These are phyloP conservation scores for Cremastinae sp. DNA, from an alignment of 2,888 invertebrate genomes.

Conservation along the genomic window DNA sequence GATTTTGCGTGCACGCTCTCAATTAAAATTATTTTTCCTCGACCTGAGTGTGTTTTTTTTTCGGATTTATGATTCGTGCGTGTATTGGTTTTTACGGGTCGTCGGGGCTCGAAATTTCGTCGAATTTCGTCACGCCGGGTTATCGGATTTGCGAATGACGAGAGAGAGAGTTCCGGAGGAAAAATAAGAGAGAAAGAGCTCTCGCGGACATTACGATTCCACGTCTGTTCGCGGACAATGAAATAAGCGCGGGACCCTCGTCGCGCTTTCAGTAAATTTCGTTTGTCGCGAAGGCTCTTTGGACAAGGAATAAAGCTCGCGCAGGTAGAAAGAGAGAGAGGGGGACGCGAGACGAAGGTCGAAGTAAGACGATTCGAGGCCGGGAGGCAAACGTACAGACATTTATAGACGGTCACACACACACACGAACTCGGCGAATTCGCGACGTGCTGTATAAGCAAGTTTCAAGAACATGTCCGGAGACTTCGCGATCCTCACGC, in stretches of 20 bases:
- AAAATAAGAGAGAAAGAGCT: slow-evolving; percentile 8
- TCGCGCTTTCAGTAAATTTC: slow-evolving; percentile 70
- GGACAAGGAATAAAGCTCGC: slow-evolving; percentile 46
- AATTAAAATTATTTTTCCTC: too few relatives aligned
- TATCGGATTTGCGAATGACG: not conserved
- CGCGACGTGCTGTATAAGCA: slow-evolving; percentile 51
- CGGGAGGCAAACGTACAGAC: slow-evolving; percentile 38
- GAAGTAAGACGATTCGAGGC: slow-evolving; percentile 15
- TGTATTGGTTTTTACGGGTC: too few relatives aligned
- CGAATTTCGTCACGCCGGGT: too few relatives aligned
- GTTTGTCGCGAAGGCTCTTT: slow-evolving; percentile 65
- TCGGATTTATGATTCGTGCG: too few relatives aligned
- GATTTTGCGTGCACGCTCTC: not conserved
- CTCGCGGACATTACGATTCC: slow-evolving; percentile 68
- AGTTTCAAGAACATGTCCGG: slow-evolving; percentile 42
- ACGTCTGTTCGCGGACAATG: slow-evolving; percentile 66
- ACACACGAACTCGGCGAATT: slow-evolving; percentile 9
- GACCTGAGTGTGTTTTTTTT: too few relatives aligned
- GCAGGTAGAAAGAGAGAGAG: slow-evolving; percentile 19
- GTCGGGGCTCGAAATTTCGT: too few relatives aligned
- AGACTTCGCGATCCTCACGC: slow-evolving; percentile 36
- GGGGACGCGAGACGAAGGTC: not conserved
- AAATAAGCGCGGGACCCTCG: slow-evolving; percentile 67
- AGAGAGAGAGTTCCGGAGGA: not conserved
- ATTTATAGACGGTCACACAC: not conserved